Base-by-base conservation (phyloP, 1,140 invertebrate genomes). In the Druon quercuslanigerum region DNA sequence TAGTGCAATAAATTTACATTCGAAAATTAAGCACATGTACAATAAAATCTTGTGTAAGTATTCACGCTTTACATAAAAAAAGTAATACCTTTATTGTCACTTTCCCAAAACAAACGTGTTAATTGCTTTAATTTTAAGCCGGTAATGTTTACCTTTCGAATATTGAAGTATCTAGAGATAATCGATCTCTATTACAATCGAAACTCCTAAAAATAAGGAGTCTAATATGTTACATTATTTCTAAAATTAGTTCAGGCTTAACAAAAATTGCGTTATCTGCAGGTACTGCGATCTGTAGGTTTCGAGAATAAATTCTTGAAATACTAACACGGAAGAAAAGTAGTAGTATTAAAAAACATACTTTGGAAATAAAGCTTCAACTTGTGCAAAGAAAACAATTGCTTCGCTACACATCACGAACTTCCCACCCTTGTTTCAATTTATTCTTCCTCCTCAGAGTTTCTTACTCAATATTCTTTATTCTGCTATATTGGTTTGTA, bases 1-100 rank as follows among this genome's bases (percentile, higher is more conserved):
- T 73, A 73, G 60, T 76, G 82, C 75, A 80, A 71, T 57, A 83
- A 85, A 85, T 85, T 80, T 85, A 85, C 84, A 85, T 77, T 83
- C 70, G 51, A 50, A 82, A 83, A 85, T 84, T 83, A 85, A 80
- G 79, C 60, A 73, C 78, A 79, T 84, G 66, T 79, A 81, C 75
- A 82, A 72, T 70, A 33, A 54, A 78, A 79, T 51, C 73, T 75
- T 75, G 19, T 11, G 79, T 83, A 83, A 85, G 73, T 82, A 79
- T 76, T 75, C 25, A 77, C 57, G 73, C 51, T 78, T 82, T 51
- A 75, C 71, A 79, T 74, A 75, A 82, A 83, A 84, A 83, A 33
- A 60, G 20, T 79, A 51, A 82, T 83, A 72, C 14, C 74, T 76
- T 85, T 84, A 82, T 84, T 84, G 80, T 83, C 83, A 46, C 33